These are phyloP conservation scores for Semicossyphus pulcher DNA, from an alignment of 2,113 vertebrate species.

Conservation along the genomic window DNA sequence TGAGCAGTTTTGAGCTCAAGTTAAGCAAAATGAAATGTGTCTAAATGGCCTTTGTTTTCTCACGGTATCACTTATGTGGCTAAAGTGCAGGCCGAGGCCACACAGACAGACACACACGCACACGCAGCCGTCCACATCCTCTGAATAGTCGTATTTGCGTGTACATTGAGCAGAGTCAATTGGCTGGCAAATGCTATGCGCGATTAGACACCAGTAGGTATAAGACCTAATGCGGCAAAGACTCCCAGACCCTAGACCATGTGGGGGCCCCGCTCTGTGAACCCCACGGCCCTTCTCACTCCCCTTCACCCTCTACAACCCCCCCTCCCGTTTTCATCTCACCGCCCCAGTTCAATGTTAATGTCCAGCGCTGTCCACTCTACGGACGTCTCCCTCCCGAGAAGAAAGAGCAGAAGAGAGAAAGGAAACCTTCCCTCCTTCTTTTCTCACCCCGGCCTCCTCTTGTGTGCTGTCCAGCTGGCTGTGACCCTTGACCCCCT, in stretches of 20 bases:
- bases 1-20: conserved; percentile 48
- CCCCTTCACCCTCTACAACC: conserved; percentile 17
- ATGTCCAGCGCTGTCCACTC: conserved; percentile 80
- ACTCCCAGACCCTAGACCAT: conserved; percentile 57
- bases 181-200: conserved; percentile 81
- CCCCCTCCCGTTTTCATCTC: conserved; percentile 64
- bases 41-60: conserved; percentile 62
- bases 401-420: conserved; percentile 45
- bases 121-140: conserved; percentile 44
- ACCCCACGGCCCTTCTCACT: conserved; percentile 22
- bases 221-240: conserved; percentile 51
- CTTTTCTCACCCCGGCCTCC: conserved; percentile 85
- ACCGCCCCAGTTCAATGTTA: conserved; percentile 84
- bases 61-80: conserved; percentile 65
- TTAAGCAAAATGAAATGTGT: conserved; percentile 54
- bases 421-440: conserved; percentile 74
- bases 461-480: conserved; percentile 87
- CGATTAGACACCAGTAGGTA: conserved; percentile 75
- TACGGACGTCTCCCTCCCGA: conserved; percentile 60
- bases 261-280: conserved; percentile 59
- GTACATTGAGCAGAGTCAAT: conserved; percentile 81
- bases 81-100: conserved; percentile 58
- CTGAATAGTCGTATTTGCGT: conserved; percentile 71
- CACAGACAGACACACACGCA: conserved; percentile 65
- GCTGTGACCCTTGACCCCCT: conserved; percentile 82